Conservation (phyloP, 2,888 invertebrate species). For the Trichogramma dendrolimi region DNA sequence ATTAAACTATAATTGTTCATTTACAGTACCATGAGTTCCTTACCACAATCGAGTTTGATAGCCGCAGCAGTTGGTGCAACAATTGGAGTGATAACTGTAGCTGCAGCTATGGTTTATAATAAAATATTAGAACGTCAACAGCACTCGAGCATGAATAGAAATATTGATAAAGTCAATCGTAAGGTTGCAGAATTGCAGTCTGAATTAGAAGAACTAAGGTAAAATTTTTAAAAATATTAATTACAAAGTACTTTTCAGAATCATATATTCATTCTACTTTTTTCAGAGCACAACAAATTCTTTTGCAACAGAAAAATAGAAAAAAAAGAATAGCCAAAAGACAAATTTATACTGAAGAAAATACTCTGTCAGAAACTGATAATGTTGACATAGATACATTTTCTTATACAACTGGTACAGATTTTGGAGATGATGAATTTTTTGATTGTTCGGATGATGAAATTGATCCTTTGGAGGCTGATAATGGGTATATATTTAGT, state of each 20-base stretch:
- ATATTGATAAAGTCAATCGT: conserved; percentile 40
- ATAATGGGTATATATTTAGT: conserved; percentile 39
- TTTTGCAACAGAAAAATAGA: conserved; percentile 39
- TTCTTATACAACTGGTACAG: conserved; percentile 44
- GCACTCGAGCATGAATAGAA: conserved; percentile 34
- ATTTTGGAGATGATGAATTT: conserved; percentile 47
- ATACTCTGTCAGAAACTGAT: conserved; percentile 38
- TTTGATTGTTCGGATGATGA: conserved; percentile 49
- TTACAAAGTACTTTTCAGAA: background rate
- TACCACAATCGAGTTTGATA: conserved; percentile 39
- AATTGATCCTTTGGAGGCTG: conserved; percentile 36
- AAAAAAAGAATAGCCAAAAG: conserved; percentile 33
- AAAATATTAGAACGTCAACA: conserved; percentile 39
- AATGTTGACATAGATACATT: conserved; percentile 45
- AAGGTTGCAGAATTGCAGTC: conserved; percentile 40
- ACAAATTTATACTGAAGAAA: conserved; percentile 36
- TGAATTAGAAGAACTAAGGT: conserved; percentile 43
- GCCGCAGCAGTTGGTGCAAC: conserved; percentile 45
- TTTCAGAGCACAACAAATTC: conserved; percentile 38
- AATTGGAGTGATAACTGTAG: conserved; percentile 44
- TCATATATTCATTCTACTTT: background rate
- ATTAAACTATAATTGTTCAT: background rate
- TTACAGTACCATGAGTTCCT: conserved; percentile 39
- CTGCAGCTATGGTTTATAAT: conserved; percentile 43
- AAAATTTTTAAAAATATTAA: conserved; percentile 10